Conservation (phyloP, 2,888 invertebrate species). For the Orgyia antiqua region DNA sequence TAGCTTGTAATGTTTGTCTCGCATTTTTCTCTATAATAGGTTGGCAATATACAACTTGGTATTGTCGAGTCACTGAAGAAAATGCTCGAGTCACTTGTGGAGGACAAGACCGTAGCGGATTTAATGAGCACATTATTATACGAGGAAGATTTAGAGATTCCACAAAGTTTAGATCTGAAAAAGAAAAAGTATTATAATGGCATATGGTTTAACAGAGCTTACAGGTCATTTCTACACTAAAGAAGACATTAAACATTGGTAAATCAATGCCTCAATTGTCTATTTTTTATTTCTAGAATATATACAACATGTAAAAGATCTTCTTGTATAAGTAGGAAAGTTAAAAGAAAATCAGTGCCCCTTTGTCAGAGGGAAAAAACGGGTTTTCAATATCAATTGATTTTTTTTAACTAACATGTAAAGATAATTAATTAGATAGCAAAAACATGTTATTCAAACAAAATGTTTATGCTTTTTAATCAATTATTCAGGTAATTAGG, state of each 20-base stretch:
- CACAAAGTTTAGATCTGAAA: slow-evolving; percentile 87
- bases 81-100: slow-evolving; percentile 88
- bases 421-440: no score
- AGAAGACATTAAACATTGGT: neutral
- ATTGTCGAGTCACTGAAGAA: slow-evolving; percentile 87
- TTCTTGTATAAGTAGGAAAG: no score
- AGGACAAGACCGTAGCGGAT: slow-evolving; percentile 91
- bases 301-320: no score
- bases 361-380: no score
- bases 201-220: neutral
- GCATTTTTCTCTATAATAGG: slow-evolving; percentile 92
- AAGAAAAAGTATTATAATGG: slow-evolving; percentile 2
- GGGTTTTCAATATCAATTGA: no score
- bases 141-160: slow-evolving; percentile 90
- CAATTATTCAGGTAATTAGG: no score
- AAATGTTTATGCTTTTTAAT: no score
- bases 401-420: no score
- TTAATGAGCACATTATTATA: slow-evolving; percentile 90
- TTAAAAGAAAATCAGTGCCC: no score
- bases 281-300: no score
- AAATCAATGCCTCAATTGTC: no score
- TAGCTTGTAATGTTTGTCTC: slow-evolving; percentile 68
- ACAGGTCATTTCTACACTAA: neutral
- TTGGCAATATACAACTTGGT: slow-evolving; percentile 95
- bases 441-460: no score